Evolutionary conservation across 2,888 invertebrate genomes (phyloP).

Genomic region (Nomada goodeniana): DNA sequence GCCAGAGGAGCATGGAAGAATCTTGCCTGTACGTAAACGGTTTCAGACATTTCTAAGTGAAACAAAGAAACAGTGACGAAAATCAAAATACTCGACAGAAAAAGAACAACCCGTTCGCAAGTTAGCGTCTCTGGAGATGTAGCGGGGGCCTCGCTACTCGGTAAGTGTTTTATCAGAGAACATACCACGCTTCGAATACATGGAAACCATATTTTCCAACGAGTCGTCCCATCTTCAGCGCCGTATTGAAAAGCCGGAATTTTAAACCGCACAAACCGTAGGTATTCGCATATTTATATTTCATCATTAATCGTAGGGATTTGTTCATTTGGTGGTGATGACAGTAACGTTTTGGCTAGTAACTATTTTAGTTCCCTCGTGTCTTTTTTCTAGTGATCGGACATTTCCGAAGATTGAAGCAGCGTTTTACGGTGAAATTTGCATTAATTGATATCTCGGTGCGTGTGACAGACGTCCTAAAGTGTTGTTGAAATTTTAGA

Average conservation of each 20-base stretch:
- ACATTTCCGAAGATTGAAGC: background rate
- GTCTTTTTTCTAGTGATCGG: background rate
- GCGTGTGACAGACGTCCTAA: no score
- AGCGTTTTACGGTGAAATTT: no score
- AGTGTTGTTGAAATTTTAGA: no score
- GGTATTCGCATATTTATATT: no score
- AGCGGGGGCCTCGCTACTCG: slow-evolving; percentile 19
- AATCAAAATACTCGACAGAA: background rate
- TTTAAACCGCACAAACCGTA: no score
- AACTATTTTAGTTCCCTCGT: background rate
- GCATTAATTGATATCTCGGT: no score
- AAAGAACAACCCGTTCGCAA: background rate
- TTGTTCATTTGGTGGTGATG: no score
- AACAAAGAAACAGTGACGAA: background rate
- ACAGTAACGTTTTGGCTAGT: no score
- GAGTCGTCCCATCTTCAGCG: background rate
- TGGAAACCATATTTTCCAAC: background rate
- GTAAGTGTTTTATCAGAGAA: background rate
- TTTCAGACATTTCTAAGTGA: background rate
- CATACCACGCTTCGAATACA: no score
- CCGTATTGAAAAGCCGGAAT: no score
- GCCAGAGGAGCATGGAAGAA: slow-evolving; percentile 17
- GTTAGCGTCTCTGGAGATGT: slow-evolving; percentile 4
- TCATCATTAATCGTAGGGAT: no score
- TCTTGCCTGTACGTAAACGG: background rate